Percentiles rank a stretch among this genome's conserved stretches.
These are phyloP conservation scores for Salvelinus alpinus DNA, from an alignment of 2,113 vertebrate species.

Conservation along the genomic window DNA sequence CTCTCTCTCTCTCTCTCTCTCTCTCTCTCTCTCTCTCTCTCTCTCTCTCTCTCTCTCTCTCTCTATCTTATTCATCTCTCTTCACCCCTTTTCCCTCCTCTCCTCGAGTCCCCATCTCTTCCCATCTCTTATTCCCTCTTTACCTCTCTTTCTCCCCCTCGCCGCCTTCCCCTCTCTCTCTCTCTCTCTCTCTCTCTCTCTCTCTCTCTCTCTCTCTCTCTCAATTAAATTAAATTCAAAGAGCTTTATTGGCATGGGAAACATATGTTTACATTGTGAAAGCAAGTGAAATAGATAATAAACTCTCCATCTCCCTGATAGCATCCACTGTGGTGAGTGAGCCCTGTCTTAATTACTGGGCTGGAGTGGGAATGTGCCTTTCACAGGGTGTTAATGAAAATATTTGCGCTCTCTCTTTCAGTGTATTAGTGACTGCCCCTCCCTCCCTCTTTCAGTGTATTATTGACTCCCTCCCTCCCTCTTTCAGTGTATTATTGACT, in stretches of 20 bases:
- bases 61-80: slow-evolving; percentile 4
- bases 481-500: slow-evolving; percentile 60
- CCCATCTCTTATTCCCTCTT: slow-evolving; percentile 49
- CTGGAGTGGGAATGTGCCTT: slow-evolving; percentile 87
- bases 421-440: slow-evolving; percentile 65
- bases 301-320: slow-evolving; percentile 57
- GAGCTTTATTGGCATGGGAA: too few relatives aligned
- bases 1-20: slow-evolving; percentile 32
- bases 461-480: too few relatives aligned
- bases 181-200: neutral
- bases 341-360: slow-evolving; percentile 88
- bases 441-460: too few relatives aligned
- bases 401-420: slow-evolving; percentile 84
- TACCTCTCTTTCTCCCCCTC: slow-evolving; percentile 15
- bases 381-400: slow-evolving; percentile 93
- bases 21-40: slow-evolving; percentile 29
- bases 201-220: too few relatives aligned
- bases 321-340: slow-evolving; percentile 80
- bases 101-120: slow-evolving; percentile 24
- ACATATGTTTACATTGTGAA: too few relatives aligned
- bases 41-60: slow-evolving; percentile 2
- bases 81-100: slow-evolving; percentile 29
- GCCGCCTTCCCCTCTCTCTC: slow-evolving; percentile 13
- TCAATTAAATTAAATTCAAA: too few relatives aligned
- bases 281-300: too few relatives aligned